Conservation (phyloP, 2,797 vertebrate genomes). For the Taeniopygia guttata region DNA sequence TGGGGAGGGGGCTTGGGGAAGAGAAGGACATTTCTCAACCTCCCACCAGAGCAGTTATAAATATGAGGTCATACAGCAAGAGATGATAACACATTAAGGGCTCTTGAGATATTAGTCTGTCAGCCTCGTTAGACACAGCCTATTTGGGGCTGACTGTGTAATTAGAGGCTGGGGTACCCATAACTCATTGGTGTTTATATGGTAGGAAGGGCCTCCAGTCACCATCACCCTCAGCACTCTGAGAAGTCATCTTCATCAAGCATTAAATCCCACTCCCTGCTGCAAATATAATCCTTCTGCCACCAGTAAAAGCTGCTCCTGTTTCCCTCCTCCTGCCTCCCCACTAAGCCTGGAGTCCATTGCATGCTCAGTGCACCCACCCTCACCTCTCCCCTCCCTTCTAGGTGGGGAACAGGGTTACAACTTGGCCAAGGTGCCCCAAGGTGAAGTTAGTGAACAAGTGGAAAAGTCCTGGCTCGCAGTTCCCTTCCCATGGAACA, state of each 20-base stretch:
- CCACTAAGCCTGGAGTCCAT: neutral
- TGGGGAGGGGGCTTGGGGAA: neutral
- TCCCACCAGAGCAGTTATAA: constrained; percentile 72
- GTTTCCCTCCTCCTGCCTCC: neutral
- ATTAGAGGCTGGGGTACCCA: constrained; percentile 75
- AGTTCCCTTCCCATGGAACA: neutral
- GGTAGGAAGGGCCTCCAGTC: constrained; percentile 44
- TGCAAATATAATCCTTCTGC: neutral
- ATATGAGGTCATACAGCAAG: constrained; percentile 74
- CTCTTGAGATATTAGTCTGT: constrained; percentile 77
- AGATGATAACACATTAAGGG: constrained; percentile 77
- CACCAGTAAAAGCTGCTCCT: neutral
- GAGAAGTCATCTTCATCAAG: constrained; percentile 46
- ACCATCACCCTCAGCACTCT: constrained; percentile 24
- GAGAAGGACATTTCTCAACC: constrained; percentile 70
- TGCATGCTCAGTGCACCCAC: neutral
- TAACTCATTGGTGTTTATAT: constrained; percentile 70
- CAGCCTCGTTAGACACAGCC: constrained; percentile 73
- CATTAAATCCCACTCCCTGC: neutral
- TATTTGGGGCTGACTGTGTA: constrained; percentile 75
- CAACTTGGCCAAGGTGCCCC: rapidly evolving
- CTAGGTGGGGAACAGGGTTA: neutral
- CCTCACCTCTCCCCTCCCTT: neutral
- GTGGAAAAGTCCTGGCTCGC: neutral
- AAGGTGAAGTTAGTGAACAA: neutral